Evolutionary conservation across 2,888 invertebrate species (phyloP), one percentile per base, ranked within the genome.

Genomic region (Tupiocoris notatus): DNA sequence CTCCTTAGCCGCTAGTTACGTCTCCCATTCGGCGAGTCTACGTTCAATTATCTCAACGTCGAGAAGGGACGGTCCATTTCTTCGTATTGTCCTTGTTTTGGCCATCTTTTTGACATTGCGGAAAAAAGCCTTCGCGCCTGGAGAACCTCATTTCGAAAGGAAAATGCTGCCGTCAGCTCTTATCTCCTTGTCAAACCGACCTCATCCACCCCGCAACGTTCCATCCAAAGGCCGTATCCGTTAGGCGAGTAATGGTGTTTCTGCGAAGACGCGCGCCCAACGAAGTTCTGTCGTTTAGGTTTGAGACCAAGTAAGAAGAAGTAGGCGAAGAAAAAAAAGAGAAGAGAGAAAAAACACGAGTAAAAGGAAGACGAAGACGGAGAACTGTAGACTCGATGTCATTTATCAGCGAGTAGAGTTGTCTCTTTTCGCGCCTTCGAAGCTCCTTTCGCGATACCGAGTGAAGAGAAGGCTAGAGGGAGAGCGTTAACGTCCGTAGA

Each of bases 251-350:
- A 65, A 65, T 65, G 65, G 65, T 65, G 65, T 65, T 65, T 24
- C 64, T 65, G 25, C 39, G 39, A 39, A 39, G 65, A 39, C 54
- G 65, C 25, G 20, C 65, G 7, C 24, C 17, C 20, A 20, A 39
- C n/a, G 25, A 65, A 65, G 65, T 65, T 65, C 65, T 65, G 65
- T 65, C 65, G 65, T 65, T 65, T 20, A 20, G 39, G 25, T 18
- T 39, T 39, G 39, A 39, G 39, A 39, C 39, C 39, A 12, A 39
- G 39, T 39, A 39, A 39, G 39, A 39, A 39, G 39, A 39, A 39
- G 12, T 7, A 39, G 39, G 6, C 12, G 39, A 39, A 12, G 18
- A 18, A 39, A 39, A 25, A 20, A 63, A 16, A 22, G 22, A n/a
- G 23, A 65, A 65, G 25, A 25, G 7, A 9, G 54, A 65, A 39